A percentile compares a stretch with the other conserved stretches of the same genome.
Evolutionary conservation across 2,797 vertebrate species (phyloP).

Genomic region (Gambusia yucatana): DNA sequence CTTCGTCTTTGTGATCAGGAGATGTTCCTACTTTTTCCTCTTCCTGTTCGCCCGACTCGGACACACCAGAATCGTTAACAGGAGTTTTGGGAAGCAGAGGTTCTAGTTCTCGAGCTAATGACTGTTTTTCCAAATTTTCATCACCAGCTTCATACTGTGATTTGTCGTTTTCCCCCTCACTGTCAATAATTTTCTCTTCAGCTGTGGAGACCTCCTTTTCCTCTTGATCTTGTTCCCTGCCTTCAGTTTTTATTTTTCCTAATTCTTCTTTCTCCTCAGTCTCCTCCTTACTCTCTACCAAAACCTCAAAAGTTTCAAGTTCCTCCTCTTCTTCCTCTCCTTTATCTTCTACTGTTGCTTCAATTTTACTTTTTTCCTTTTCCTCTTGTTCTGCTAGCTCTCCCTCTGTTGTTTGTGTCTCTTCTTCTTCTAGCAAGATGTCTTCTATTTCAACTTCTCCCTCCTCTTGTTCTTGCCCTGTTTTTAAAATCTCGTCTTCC

Average conservation of each 20-base stretch:
- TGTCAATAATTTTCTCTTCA: neutral
- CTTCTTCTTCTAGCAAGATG: neutral
- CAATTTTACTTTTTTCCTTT: neutral
- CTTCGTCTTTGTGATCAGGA: conserved; percentile 11
- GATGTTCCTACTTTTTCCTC: conserved; percentile 21
- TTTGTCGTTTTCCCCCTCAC: neutral
- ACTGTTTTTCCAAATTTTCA: conserved; percentile 27
- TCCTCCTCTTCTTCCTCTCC: neutral
- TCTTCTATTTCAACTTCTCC: neutral
- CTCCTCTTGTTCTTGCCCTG: conserved; percentile 1
- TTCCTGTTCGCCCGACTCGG: conserved; percentile 19
- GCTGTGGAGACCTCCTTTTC: neutral
- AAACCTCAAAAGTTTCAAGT: neutral
- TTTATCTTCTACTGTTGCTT: neutral
- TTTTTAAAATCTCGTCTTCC: neutral
- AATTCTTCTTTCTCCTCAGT: neutral
- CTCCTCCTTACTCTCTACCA: neutral
- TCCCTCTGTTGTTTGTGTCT: neutral
- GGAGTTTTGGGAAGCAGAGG: conserved; percentile 25
- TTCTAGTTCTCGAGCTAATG: conserved; percentile 27
- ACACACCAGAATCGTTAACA: conserved; percentile 3
- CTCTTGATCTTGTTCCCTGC: neutral
- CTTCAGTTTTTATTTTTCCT: neutral
- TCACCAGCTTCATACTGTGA: conserved; percentile 8
- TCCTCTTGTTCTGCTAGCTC: conserved; percentile 1